phyloP scores from a whole-genome alignment of 2,797 vertebrate species.

The Bucorvus abyssinicus region DNA sequence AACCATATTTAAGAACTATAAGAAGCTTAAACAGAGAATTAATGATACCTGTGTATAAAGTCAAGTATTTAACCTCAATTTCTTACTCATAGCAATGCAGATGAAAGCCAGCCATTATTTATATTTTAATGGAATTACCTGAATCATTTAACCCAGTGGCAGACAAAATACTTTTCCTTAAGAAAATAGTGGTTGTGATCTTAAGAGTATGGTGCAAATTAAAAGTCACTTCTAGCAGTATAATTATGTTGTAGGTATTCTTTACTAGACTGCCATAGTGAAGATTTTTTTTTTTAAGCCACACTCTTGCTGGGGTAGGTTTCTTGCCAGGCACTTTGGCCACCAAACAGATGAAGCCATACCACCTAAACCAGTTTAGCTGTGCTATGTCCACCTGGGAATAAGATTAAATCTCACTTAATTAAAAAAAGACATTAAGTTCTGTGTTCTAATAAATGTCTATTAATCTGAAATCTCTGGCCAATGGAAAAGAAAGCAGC shows the following conservation, averaged over 20 bases:
- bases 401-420: background rate
- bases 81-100: background rate
- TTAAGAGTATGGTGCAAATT: background rate
- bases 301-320: background rate
- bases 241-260: background rate
- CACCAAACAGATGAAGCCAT: background rate
- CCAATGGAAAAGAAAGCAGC: background rate
- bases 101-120: background rate
- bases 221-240: background rate
- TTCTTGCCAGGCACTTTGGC: background rate
- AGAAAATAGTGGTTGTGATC: background rate
- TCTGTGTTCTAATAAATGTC: background rate
- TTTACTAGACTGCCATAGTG: background rate
- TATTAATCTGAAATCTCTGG: background rate
- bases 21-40: background rate
- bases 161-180: background rate
- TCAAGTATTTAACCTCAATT: background rate
- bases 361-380: background rate
- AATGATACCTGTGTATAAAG: background rate
- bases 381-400: background rate
- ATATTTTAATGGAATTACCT: background rate
- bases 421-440: background rate
- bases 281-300: background rate
- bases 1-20: background rate
- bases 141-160: background rate